Conservation (phyloP, 2,888 invertebrate species). For the Lamellibrachia satsuma region DNA sequence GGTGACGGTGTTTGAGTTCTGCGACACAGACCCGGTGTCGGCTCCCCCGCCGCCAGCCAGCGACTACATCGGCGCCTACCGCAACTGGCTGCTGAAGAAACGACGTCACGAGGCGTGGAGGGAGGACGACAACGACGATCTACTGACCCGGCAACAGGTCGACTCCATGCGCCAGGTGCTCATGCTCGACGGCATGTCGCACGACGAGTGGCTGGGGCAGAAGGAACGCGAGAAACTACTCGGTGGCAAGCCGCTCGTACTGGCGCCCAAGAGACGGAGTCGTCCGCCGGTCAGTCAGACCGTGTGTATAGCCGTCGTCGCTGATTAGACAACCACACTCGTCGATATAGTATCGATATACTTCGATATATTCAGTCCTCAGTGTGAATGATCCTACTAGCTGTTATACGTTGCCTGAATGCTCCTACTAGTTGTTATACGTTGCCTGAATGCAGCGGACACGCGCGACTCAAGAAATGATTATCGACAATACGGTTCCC, state of each 20-base stretch:
- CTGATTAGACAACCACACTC: neutral
- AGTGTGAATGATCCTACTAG: too few species aligned
- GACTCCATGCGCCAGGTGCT: slow-evolving; percentile 8
- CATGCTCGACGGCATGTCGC: slow-evolving; percentile 33
- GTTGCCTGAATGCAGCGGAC: too few species aligned
- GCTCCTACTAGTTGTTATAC: too few species aligned
- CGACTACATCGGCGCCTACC: slow-evolving; percentile 30
- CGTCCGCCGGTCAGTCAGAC: neutral
- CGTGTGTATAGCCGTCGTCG: slow-evolving; percentile 1
- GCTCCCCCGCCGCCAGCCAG: neutral
- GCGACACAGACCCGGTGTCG: slow-evolving; percentile 29
- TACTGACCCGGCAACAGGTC: neutral
- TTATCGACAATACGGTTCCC: too few species aligned
- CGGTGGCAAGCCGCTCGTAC: neutral
- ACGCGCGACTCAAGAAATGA: too few species aligned
- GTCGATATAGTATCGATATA: neutral
- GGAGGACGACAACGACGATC: neutral
- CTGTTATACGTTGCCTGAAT: too few species aligned
- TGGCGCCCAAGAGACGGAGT: neutral
- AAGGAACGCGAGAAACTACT: slow-evolving; percentile 21
- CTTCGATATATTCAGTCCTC: too few species aligned
- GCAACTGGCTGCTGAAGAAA: slow-evolving; percentile 29
- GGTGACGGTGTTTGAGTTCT: slow-evolving; percentile 27
- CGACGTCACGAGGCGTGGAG: slow-evolving; percentile 26
- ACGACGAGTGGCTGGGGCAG: slow-evolving; percentile 33